These are phyloP conservation scores for Coptodon bakossiorum DNA, from an alignment of 2,113 vertebrate genomes.

Conservation along the genomic window DNA sequence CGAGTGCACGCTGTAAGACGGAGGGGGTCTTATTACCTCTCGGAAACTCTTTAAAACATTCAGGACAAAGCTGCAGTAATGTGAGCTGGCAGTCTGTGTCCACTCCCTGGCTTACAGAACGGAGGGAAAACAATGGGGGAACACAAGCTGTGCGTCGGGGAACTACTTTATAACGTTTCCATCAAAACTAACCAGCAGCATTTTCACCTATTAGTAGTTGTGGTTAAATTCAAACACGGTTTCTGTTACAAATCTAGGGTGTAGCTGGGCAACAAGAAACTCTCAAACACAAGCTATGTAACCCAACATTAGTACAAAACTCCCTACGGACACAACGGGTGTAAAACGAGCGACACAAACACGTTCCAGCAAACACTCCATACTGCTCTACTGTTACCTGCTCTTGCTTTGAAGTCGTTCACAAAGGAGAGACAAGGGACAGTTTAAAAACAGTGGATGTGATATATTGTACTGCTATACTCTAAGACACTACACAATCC, in stretches of 20 bases:
- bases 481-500: background rate
- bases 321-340: background rate
- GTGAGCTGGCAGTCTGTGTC: conserved; percentile 23
- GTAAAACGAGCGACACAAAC: background rate
- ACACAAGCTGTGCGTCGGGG: background rate
- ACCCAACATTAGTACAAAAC: background rate
- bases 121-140: background rate
- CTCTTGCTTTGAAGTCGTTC: conserved; percentile 63
- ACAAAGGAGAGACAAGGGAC: conserved; percentile 10
- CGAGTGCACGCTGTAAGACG: background rate
- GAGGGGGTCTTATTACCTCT: conserved; percentile 52
- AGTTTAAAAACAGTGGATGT: background rate
- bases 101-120: background rate
- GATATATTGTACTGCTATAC: background rate
- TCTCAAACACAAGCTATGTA: background rate
- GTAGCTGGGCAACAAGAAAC: background rate
- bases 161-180: background rate
- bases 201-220: background rate
- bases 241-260: background rate
- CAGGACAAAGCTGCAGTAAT: conserved; percentile 42
- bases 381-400: conserved; percentile 57
- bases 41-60: conserved; percentile 76
- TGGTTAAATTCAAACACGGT: background rate
- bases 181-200: background rate
- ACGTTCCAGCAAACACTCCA: conserved; percentile 17